These are phyloP conservation scores for Tuta absoluta DNA, from an alignment of 2,888 invertebrate genomes.

Conservation along the genomic window DNA sequence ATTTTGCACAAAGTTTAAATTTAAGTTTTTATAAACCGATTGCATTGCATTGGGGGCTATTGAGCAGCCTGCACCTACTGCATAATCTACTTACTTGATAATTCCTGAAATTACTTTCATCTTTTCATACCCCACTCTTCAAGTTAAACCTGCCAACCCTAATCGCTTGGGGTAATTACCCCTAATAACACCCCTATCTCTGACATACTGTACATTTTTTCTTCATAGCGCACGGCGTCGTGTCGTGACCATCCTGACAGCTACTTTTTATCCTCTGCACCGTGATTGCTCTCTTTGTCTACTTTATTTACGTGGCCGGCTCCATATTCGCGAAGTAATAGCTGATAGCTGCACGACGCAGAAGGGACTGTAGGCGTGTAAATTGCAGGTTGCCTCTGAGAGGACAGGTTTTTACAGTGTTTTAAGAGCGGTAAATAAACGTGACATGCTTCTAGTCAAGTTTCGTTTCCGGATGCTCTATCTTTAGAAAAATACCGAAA, in stretches of 20 bases:
- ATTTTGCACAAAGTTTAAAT: no score
- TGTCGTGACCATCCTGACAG: constrained; percentile 77
- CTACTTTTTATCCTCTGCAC: constrained; percentile 72
- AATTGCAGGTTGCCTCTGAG: neutral
- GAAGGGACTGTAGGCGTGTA: constrained; percentile 38
- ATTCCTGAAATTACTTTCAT: no score
- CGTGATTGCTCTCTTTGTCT: constrained; percentile 74
- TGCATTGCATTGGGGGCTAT: no score
- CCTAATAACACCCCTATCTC: constrained; percentile 26
- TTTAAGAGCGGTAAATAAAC: no score
- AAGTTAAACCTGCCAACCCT: no score
- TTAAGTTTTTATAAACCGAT: no score
- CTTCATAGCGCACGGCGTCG: constrained; percentile 63
- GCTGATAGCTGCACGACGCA: constrained; percentile 35
- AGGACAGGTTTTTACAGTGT: neutral
- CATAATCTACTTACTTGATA: no score
- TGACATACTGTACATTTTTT: constrained; percentile 38
- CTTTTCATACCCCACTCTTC: no score
- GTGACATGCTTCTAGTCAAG: no score
- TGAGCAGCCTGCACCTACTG: no score
- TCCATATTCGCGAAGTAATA: constrained; percentile 54
- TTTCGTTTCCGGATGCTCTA: no score
- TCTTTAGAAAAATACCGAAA: no score
- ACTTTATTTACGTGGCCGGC: constrained; percentile 72
- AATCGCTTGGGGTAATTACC: constrained; percentile 19